Conservation (phyloP, 2,797 vertebrate genomes). For the Lepus townsendii region DNA sequence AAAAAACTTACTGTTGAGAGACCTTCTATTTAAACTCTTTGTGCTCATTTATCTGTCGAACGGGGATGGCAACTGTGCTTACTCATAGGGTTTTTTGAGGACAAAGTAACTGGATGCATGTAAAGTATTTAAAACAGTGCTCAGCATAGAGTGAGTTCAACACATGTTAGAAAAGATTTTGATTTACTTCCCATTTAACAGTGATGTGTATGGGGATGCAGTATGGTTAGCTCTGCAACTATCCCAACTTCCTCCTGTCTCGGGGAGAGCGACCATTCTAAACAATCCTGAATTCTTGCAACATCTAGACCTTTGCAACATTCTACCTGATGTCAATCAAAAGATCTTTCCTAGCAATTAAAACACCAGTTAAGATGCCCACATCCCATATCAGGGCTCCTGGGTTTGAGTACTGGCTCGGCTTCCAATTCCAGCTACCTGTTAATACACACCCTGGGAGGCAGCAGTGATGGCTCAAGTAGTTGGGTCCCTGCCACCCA, state of each 20-base stretch:
- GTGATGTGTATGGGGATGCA: too few relatives aligned
- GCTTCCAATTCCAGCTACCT: too few relatives aligned
- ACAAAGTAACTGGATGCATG: not conserved
- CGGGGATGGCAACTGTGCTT: not conserved
- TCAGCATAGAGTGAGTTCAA: not conserved
- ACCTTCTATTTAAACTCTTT: not conserved
- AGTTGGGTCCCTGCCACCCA: too few relatives aligned
- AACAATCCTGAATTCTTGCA: not conserved
- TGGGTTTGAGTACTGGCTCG: too few relatives aligned
- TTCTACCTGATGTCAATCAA: not conserved
- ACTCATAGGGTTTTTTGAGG: not conserved
- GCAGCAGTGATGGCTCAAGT: too few relatives aligned
- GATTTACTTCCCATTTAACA: not conserved
- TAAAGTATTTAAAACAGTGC: slow-evolving; percentile 1
- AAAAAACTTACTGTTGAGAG: not conserved
- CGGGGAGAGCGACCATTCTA: not conserved
- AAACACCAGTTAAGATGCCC: too few relatives aligned
- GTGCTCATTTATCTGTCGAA: slow-evolving; percentile 3
- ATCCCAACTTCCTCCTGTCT: not conserved
- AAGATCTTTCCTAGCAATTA: slow-evolving; percentile 23
- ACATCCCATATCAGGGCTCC: too few relatives aligned
- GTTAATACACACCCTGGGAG: too few relatives aligned
- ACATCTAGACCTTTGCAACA: not conserved
- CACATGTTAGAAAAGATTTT: not conserved
- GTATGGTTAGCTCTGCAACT: not conserved